A percentile compares a stretch with the other conserved stretches of the same genome.
phyloP scores from a whole-genome alignment of 2,888 invertebrate species.

The Lottia gigantea region DNA sequence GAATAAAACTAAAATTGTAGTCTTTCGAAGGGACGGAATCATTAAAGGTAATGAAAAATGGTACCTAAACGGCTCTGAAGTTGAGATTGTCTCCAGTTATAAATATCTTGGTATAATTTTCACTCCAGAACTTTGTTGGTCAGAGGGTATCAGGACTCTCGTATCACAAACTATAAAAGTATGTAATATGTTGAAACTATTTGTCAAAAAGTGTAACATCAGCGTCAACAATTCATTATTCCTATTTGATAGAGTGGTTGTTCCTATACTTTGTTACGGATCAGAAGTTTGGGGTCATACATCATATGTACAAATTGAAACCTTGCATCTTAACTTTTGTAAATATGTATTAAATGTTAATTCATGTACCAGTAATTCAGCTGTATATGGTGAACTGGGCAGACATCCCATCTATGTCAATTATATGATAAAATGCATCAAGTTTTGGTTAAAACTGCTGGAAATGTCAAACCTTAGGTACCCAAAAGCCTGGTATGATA shows the following conservation, averaged over 20 bases:
- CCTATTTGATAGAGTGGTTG: conserved; percentile 19
- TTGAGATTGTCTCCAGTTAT: conserved; percentile 20
- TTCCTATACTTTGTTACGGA: conserved; percentile 19
- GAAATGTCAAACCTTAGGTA: conserved; percentile 18
- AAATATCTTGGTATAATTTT: conserved; percentile 24
- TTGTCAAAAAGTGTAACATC: conserved; percentile 7
- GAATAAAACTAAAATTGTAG: conserved; percentile 19
- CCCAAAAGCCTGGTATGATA: conserved; percentile 20
- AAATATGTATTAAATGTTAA: conserved; percentile 13
- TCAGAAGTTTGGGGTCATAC: conserved; percentile 22
- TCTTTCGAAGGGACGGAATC: conserved; percentile 20
- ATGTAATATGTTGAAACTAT: conserved; percentile 7
- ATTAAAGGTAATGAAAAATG: conserved; percentile 23
- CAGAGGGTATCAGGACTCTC: not conserved
- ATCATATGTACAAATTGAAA: conserved; percentile 16
- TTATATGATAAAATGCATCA: conserved; percentile 15
- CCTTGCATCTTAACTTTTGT: conserved; percentile 20
- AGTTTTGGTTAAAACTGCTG: conserved; percentile 22
- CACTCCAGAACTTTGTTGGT: conserved; percentile 16
- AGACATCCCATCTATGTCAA: conserved; percentile 16
- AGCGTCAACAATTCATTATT: conserved; percentile 12
- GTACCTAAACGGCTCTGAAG: conserved; percentile 6
- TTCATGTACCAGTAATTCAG: conserved; percentile 16
- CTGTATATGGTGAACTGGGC: conserved; percentile 21
- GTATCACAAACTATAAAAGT: conserved; percentile 12